phyloP scores from a whole-genome alignment of 2,797 vertebrate species.

The Diplodus sargus region DNA sequence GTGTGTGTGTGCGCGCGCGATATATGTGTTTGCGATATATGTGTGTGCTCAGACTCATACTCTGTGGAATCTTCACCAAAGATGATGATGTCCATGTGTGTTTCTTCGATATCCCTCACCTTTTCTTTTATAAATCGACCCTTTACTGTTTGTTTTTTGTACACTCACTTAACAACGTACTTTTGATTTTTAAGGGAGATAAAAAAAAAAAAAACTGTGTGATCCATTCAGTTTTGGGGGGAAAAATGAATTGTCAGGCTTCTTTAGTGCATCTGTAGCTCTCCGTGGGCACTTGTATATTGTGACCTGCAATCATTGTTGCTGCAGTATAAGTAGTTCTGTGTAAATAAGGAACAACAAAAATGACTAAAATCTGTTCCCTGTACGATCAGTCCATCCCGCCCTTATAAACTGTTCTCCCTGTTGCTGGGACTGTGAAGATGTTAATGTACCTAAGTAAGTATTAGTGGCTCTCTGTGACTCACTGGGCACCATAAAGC shows the following conservation, averaged over 20 bases:
- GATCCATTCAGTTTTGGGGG: constrained; percentile 50
- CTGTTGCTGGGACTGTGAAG: constrained; percentile 56
- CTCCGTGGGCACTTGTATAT: constrained; percentile 79
- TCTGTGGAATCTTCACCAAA: constrained; percentile 87
- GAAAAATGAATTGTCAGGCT: constrained; percentile 57
- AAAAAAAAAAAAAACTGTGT: constrained; percentile 42
- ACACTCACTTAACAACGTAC: constrained; percentile 68
- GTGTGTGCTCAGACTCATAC: constrained; percentile 51
- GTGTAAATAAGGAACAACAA: constrained; percentile 73
- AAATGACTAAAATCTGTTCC: constrained; percentile 37
- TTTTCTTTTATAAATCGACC: constrained; percentile 48
- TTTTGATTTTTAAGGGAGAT: constrained; percentile 69
- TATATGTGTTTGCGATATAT: constrained; percentile 1
- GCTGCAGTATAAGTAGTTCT: constrained; percentile 69
- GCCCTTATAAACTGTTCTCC: constrained; percentile 30
- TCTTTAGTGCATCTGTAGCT: constrained; percentile 75
- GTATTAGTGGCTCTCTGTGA: constrained; percentile 55
- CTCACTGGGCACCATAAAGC: constrained; percentile 59
- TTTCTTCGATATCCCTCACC: constrained; percentile 42
- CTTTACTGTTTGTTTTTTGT: constrained; percentile 71
- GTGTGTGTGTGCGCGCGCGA: constrained; percentile 15
- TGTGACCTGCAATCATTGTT: constrained; percentile 77
- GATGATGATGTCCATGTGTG: constrained; percentile 83
- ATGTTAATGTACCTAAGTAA: constrained; percentile 47
- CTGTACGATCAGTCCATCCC: constrained; percentile 44